Conservation (phyloP, 2,797 vertebrate species). For the Ctenopoma multispine region DNA sequence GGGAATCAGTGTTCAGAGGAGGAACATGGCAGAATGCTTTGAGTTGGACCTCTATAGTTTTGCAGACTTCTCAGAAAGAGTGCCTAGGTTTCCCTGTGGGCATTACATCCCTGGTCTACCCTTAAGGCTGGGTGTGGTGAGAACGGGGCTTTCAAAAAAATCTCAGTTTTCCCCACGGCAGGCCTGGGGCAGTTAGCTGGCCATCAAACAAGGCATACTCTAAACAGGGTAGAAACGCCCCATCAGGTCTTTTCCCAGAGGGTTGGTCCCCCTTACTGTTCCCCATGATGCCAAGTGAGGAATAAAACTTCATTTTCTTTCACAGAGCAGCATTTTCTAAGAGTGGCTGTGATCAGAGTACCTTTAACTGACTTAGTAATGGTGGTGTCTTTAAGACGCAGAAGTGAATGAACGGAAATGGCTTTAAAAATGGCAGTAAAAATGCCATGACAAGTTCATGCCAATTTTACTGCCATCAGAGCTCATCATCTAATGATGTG, state of each 20-base stretch:
- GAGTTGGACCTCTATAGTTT: constrained; percentile 61
- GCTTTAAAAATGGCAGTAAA: too few relatives aligned
- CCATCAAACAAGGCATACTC: constrained; percentile 71
- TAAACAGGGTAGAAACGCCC: constrained; percentile 66
- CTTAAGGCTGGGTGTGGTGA: constrained; percentile 68
- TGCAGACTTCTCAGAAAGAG: constrained; percentile 62
- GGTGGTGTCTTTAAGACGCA: constrained; percentile 15
- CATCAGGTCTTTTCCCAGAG: constrained; percentile 62
- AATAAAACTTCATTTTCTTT: constrained; percentile 55
- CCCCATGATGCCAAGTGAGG: constrained; percentile 61
- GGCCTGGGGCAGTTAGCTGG: constrained; percentile 73
- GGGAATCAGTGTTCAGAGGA: constrained; percentile 47
- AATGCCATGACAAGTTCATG: too few relatives aligned
- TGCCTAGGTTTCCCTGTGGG: constrained; percentile 61
- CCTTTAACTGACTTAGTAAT: constrained; percentile 13
- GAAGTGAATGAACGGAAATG: neutral
- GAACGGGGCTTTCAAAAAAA: constrained; percentile 68
- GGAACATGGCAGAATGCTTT: constrained; percentile 53
- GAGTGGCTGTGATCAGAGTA: constrained; percentile 21
- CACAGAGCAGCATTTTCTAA: constrained; percentile 39
- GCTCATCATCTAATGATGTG: neutral
- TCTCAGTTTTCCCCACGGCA: constrained; percentile 69
- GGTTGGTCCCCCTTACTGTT: constrained; percentile 57
- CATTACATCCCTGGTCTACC: constrained; percentile 59
- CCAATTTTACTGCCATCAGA: too few relatives aligned